These are phyloP conservation scores for Volucella zonaria DNA, from an alignment of 2,888 invertebrate species.

Conservation along the genomic window DNA sequence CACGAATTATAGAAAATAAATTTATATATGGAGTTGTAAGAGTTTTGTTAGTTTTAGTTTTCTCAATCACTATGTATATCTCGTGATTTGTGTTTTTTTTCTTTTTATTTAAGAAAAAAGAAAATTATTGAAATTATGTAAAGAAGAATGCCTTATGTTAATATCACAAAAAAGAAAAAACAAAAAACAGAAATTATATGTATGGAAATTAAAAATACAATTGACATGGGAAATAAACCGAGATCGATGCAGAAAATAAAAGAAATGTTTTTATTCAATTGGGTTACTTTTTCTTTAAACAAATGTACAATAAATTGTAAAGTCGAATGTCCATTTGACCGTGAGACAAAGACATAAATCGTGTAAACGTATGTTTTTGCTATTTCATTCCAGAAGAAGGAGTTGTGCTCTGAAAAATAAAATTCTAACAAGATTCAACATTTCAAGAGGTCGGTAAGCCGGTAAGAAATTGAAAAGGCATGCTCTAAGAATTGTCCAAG, in stretches of 20 bases:
- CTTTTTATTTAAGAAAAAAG: background rate
- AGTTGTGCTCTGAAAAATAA: no score
- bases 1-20: constrained; percentile 44
- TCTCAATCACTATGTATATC: constrained; percentile 47
- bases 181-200: constrained; percentile 42
- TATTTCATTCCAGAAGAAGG: no score
- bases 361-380: no score
- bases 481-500: no score
- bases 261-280: background rate
- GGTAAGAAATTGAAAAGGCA: no score
- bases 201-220: constrained; percentile 34
- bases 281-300: constrained; percentile 12
- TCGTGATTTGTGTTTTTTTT: constrained; percentile 50
- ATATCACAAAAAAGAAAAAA: constrained; percentile 67
- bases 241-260: constrained; percentile 36
- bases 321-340: no score
- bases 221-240: constrained; percentile 35
- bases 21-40: constrained; percentile 40
- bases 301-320: background rate
- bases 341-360: no score
- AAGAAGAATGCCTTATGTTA: constrained; percentile 76
- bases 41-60: constrained; percentile 33
- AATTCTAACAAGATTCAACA: no score
- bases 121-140: constrained; percentile 68
- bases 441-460: no score